Evolutionary conservation across 2,797 vertebrate species (phyloP), one percentile per base, ranked within the genome.

Genomic region (Gouania willdenowi): DNA sequence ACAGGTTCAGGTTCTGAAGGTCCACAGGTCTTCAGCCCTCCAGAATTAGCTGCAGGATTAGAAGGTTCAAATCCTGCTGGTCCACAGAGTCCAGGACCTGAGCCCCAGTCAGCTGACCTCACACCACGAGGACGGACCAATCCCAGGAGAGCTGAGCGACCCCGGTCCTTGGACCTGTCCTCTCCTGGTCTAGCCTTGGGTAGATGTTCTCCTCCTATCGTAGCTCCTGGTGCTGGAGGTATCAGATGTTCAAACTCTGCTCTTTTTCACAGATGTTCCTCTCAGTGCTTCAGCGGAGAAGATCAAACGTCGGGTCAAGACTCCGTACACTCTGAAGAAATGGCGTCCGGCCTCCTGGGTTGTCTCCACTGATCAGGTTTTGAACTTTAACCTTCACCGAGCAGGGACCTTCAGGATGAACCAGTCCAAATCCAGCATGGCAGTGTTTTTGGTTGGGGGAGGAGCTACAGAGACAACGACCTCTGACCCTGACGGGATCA

Each of bases 241-340:
- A n/a, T n/a, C n/a, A n/a, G n/a, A n/a, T n/a, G n/a, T n/a, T n/a
- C n/a, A n/a, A 7, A 11, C 22, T 24, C 22, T n/a, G 4, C n/a
- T 29, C 25, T 45, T 13, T 13, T 41, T 18, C 38, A 39, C 51
- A 77, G 66, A 34, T 24, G 40, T 50, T 2, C 31, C 23, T 29
- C 34, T 57, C 45, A 89, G 89, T 0, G 88, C 87, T 52, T 92
- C 93, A 23, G 94, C 91, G 35, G 93, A 96, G 41, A 97, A 96
- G 76, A 98, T 98, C 34, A 97, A 94, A 81, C 94, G 91, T 8
- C 91, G 94, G 0, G 92, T 98, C 70, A 97, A 98, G 81, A 98
- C 95, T 0, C 95, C 95, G 0, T 97, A 98, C 81, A 94, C 93
- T 0, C 85, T 98, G 7, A 97, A 97, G 70, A 91, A 93, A 44